phyloP scores from a whole-genome alignment of 2,797 vertebrate genomes.

The Melanotaenia parkinsoni region DNA sequence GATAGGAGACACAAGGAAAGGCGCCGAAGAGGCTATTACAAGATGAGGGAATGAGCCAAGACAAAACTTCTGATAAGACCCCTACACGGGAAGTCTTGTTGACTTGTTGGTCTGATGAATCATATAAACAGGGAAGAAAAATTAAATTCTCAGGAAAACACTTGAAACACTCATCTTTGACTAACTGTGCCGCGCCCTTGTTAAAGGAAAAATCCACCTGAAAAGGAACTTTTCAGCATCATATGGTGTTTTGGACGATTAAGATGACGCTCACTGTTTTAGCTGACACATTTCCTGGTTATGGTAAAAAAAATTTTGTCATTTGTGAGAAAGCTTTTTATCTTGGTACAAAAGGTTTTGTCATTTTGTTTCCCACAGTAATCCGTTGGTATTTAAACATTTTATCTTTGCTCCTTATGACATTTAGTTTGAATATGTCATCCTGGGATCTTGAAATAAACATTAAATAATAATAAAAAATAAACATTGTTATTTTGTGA shows the following conservation, averaged over 20 bases:
- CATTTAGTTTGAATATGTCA: background rate
- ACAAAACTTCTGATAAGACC: conserved; percentile 17
- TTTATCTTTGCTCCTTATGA: no score
- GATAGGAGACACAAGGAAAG: conserved; percentile 10
- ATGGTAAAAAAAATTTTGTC: no score
- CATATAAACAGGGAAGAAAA: conserved; percentile 6
- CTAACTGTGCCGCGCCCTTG: background rate
- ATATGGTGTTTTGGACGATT: background rate
- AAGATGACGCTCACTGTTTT: background rate
- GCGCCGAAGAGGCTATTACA: background rate
- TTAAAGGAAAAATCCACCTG: background rate
- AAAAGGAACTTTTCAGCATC: background rate
- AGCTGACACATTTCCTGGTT: background rate
- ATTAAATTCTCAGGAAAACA: background rate
- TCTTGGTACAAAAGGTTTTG: background rate
- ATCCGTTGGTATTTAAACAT: no score
- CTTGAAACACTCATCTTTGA: background rate
- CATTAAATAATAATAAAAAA: no score
- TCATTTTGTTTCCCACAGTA: no score
- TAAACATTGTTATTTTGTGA: no score
- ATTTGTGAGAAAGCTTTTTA: no score
- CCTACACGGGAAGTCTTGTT: conserved; percentile 9
- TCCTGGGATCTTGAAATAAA: background rate
- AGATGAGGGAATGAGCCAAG: conserved; percentile 34
- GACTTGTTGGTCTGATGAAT: conserved; percentile 17